phyloP scores from a whole-genome alignment of 2,797 vertebrate genomes.

The Salarias fasciatus region DNA sequence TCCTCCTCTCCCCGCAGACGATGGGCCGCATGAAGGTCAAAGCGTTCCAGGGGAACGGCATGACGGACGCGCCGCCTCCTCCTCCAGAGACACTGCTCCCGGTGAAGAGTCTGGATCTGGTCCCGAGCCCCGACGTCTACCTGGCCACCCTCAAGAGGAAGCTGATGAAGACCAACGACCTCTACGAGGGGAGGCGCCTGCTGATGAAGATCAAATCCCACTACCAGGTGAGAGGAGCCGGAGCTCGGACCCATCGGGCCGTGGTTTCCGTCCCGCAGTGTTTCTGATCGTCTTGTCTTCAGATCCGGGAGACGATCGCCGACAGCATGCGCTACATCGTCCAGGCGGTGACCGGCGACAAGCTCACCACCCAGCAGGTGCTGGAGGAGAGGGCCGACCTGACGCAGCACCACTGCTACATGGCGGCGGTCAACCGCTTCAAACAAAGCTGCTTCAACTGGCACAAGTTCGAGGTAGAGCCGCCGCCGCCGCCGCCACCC shows the following conservation, averaged over 20 bases:
- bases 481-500: too few relatives aligned
- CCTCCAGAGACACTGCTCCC: constrained; percentile 74
- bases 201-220: constrained; percentile 84
- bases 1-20: constrained; percentile 77
- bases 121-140: constrained; percentile 92
- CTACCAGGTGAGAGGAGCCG: constrained; percentile 79
- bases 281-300: constrained; percentile 23
- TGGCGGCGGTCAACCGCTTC: constrained; percentile 82
- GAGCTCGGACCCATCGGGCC: too few relatives aligned
- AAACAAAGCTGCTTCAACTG: constrained; percentile 94
- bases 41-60: constrained; percentile 89
- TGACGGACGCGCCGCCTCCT: constrained; percentile 56
- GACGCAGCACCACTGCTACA: constrained; percentile 86
- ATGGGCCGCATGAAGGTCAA: constrained; percentile 91
- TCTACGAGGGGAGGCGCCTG: constrained; percentile 71
- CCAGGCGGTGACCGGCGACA: constrained; percentile 72
- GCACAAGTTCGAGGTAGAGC: constrained; percentile 84
- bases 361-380: constrained; percentile 62
- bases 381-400: constrained; percentile 77
- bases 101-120: constrained; percentile 81
- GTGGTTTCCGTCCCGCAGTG: background rate
- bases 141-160: constrained; percentile 93
- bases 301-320: constrained; percentile 85
- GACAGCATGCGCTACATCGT: constrained; percentile 83
- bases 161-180: constrained; percentile 87